Conservation (phyloP, 2,113 vertebrate species). For the Saimiri boliviensis region DNA sequence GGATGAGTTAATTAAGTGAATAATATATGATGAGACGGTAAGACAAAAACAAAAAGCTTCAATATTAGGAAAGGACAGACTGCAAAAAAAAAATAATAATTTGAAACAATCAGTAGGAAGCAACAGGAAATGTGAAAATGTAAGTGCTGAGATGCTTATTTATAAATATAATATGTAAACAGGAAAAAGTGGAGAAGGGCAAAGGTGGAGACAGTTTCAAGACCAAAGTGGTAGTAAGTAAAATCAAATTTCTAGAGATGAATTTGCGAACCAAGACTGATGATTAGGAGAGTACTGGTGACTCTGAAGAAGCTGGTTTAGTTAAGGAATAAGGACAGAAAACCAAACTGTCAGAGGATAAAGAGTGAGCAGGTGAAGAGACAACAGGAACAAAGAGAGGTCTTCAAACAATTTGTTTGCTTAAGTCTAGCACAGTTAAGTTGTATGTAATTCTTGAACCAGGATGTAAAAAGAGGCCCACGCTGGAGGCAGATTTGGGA, state of each 20-base stretch:
- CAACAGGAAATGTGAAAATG: background rate
- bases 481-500: background rate
- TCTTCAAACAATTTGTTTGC: background rate
- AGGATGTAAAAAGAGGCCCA: background rate
- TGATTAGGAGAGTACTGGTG: background rate
- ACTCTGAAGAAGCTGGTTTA: background rate
- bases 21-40: background rate
- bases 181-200: background rate
- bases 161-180: background rate
- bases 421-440: background rate
- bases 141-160: background rate
- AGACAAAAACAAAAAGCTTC: background rate
- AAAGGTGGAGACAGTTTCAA: background rate
- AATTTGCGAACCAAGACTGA: background rate
- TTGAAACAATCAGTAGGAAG: background rate
- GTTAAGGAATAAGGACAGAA: background rate
- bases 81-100: slow-evolving; percentile 18
- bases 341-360: background rate
- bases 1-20: background rate
- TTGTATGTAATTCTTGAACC: background rate
- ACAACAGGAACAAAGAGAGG: background rate
- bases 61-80: background rate
- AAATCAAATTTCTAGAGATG: background rate
- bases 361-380: background rate
- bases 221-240: background rate